Evolutionary conservation across 2,888 invertebrate species (phyloP).

Genomic region (Aphodius sticticus): DNA sequence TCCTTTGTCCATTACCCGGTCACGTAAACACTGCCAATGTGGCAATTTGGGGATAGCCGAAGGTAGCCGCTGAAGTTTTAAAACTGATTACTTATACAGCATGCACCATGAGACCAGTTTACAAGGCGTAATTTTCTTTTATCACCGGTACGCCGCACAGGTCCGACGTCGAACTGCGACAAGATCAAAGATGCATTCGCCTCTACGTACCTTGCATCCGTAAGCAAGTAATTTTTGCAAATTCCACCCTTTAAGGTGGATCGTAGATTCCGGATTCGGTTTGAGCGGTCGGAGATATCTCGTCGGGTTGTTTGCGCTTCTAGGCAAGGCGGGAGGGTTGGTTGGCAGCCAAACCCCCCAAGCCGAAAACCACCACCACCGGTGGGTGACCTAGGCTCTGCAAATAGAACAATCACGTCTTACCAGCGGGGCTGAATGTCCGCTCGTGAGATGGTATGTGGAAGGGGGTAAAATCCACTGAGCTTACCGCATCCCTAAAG

Average conservation of each 20-base stretch:
- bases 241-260: not conserved
- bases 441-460: not conserved
- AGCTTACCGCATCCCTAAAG: not conserved
- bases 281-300: not conserved
- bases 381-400: not conserved
- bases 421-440: not conserved
- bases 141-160: not conserved
- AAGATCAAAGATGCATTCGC: constrained; percentile 4
- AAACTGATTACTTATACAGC: not conserved
- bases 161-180: not conserved
- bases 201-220: not conserved
- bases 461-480: not conserved
- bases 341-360: not conserved
- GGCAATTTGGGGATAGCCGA: not conserved
- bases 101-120: not conserved
- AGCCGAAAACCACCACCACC: not conserved
- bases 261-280: constrained; percentile 4
- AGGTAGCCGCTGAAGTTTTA: not conserved
- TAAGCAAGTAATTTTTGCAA: not conserved
- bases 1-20: too few species aligned
- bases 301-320: constrained; percentile 4
- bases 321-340: not conserved
- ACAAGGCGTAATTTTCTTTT: not conserved
- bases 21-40: not conserved
- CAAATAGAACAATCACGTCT: constrained; percentile 4